These are phyloP conservation scores for Pseudonaja textilis DNA, from an alignment of 2,113 vertebrate species.

Conservation along the genomic window DNA sequence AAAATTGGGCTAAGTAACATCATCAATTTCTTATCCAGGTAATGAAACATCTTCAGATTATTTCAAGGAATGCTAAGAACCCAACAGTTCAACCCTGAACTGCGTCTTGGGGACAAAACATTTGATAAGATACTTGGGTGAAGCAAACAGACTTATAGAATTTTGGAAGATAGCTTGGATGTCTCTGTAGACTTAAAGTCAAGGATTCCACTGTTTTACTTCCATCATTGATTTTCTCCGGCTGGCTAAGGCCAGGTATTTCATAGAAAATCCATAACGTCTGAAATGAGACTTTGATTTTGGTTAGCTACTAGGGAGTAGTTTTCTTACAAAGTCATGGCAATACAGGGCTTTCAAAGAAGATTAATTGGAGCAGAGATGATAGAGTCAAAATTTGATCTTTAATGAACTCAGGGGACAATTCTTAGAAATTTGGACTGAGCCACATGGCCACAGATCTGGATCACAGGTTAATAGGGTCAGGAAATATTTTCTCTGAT, in stretches of 20 bases:
- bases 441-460: neutral
- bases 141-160: neutral
- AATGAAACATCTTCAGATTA: neutral
- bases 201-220: neutral
- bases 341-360: neutral
- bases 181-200: neutral
- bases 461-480: neutral
- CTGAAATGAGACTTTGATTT: neutral
- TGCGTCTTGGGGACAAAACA: neutral
- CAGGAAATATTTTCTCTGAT: neutral
- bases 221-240: neutral
- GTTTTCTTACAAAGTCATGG: neutral
- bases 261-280: neutral
- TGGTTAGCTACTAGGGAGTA: neutral
- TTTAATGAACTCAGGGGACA: neutral
- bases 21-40: neutral
- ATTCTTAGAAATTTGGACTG: neutral
- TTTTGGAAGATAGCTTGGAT: neutral
- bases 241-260: neutral
- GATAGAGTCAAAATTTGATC: neutral
- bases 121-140: neutral
- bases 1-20: neutral
- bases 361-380: neutral
- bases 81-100: neutral
- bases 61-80: neutral